Evolutionary conservation across 2,888 invertebrate species (phyloP).

Genomic region (Acheta domesticus): DNA sequence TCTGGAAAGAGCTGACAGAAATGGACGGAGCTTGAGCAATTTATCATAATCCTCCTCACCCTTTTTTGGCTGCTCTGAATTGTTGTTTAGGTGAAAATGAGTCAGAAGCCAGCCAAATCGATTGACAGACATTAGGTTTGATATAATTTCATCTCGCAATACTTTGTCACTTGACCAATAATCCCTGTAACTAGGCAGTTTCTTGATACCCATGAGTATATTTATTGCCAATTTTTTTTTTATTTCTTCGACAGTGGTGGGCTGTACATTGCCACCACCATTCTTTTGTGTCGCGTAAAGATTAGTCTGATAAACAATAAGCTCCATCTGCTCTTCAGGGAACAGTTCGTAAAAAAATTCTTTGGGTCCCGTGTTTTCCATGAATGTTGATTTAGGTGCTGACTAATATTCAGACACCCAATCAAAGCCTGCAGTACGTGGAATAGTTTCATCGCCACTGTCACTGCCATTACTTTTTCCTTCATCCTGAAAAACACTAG

Average conservation of each 20-base stretch:
- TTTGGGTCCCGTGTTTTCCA: not conserved
- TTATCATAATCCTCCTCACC: too few species aligned
- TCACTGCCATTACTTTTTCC: too few species aligned
- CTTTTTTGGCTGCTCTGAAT: constrained; percentile 22
- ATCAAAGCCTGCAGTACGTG: not conserved
- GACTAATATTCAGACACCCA: not conserved
- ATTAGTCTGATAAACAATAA: constrained; percentile 38
- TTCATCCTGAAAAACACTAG: too few species aligned
- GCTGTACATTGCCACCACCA: too few species aligned
- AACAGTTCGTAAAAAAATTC: not conserved
- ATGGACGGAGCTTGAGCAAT: constrained; percentile 29
- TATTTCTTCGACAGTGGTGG: constrained; percentile 36
- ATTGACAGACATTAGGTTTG: constrained; percentile 36
- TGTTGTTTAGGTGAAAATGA: constrained; percentile 29
- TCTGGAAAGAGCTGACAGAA: not conserved
- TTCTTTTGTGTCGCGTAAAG: constrained; percentile 35
- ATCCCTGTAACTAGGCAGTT: constrained; percentile 38
- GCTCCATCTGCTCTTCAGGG: constrained; percentile 35
- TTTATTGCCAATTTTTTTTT: constrained; percentile 38
- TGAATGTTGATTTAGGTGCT: not conserved
- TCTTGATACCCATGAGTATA: constrained; percentile 40
- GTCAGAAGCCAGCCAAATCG: constrained; percentile 33
- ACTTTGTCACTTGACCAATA: too few species aligned
- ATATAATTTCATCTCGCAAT: constrained; percentile 37
- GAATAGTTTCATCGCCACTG: not conserved